Conservation (phyloP, 1,140 invertebrate species). For the Magallana angulata region DNA sequence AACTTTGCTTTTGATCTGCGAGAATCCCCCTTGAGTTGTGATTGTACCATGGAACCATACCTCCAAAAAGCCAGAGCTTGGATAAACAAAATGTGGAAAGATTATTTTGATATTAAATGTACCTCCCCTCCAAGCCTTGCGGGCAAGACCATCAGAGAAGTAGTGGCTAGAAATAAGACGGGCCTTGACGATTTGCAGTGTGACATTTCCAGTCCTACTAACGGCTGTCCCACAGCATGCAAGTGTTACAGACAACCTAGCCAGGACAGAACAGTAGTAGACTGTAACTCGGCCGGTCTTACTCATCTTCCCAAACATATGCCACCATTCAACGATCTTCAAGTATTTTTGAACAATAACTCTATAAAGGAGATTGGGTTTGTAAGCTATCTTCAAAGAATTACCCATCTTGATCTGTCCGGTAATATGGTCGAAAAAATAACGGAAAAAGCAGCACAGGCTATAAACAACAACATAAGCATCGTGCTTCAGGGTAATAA, state of each 20-base stretch:
- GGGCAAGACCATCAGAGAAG: neutral
- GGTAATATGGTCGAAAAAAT: slow-evolving; percentile 7
- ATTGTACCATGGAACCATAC: slow-evolving; percentile 20
- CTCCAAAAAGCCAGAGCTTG: neutral
- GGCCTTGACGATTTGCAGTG: neutral
- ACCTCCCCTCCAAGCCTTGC: neutral
- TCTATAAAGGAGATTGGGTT: neutral
- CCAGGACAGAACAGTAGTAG: slow-evolving; percentile 24
- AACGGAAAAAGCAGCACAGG: neutral
- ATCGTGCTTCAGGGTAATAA: slow-evolving; percentile 14
- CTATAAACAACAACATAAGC: neutral
- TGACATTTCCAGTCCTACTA: neutral
- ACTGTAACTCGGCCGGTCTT: neutral
- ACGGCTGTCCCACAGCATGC: slow-evolving; percentile 6
- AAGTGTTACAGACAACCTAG: slow-evolving; percentile 21
- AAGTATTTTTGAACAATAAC: neutral
- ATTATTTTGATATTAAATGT: slow-evolving; percentile 14
- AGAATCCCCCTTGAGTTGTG: neutral
- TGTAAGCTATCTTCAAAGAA: neutral
- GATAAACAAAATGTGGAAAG: neutral
- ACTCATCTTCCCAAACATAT: neutral
- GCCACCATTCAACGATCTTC: neutral
- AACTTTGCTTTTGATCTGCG: slow-evolving; percentile 20
- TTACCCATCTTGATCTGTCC: neutral
- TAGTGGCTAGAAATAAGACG: neutral